These are phyloP conservation scores for Phaedon cochleariae DNA, from an alignment of 2,888 invertebrate genomes.

Conservation along the genomic window DNA sequence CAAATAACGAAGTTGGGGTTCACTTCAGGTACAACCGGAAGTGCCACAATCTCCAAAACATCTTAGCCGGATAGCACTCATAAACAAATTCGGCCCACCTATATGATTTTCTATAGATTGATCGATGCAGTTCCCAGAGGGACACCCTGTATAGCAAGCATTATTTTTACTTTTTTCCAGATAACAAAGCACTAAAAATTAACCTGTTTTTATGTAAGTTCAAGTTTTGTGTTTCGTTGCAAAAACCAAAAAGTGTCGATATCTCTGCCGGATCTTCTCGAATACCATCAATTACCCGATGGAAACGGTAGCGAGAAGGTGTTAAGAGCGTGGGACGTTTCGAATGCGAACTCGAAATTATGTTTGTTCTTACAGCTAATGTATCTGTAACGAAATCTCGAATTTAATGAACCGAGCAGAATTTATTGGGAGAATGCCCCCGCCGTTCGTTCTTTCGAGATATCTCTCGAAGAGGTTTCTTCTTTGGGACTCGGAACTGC, in stretches of 20 bases:
- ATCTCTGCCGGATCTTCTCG: conserved; percentile 3
- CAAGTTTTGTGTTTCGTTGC: not conserved
- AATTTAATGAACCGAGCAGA: conserved; percentile 57
- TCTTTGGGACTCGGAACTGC: conserved; percentile 6
- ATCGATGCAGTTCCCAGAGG: too few species aligned
- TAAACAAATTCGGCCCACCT: too few species aligned
- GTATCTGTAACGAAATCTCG: conserved; percentile 59
- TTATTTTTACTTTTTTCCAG: too few species aligned
- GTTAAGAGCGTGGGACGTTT: conserved; percentile 56
- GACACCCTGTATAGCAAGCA: too few species aligned
- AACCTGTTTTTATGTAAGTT: too few species aligned
- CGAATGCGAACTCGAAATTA: conserved; percentile 55
- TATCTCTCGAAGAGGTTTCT: conserved; percentile 41
- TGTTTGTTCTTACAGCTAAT: conserved; percentile 60
- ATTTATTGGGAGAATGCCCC: conserved; percentile 49
- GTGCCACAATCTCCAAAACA: too few species aligned
- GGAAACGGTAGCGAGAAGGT: conserved; percentile 53
- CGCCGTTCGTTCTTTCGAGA: conserved; percentile 37
- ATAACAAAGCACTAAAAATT: too few species aligned
- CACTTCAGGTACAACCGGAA: too few species aligned
- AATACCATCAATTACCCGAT: conserved; percentile 14
- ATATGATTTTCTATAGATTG: too few species aligned
- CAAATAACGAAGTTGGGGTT: too few species aligned
- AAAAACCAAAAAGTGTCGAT: not conserved
- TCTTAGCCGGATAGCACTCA: too few species aligned